phyloP scores from a whole-genome alignment of 2,113 vertebrate species.

The Hystrix brachyura region DNA sequence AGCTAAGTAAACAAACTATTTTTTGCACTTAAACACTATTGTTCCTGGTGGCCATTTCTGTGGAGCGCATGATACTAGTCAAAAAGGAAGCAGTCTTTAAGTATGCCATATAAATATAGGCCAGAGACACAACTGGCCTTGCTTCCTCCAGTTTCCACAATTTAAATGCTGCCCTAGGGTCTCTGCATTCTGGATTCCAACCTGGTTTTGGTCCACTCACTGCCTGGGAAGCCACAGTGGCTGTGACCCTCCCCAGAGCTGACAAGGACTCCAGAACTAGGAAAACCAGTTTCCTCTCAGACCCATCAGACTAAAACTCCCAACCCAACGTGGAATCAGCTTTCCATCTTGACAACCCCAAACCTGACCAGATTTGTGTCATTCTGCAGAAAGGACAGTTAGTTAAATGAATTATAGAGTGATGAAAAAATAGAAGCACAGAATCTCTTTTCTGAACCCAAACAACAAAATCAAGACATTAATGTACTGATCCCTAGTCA shows the following conservation, averaged over 20 bases:
- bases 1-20: neutral
- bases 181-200: neutral
- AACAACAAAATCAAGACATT: neutral
- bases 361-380: neutral
- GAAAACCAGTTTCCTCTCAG: no score
- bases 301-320: accelerated
- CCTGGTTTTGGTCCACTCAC: neutral
- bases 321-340: accelerated
- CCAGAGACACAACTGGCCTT: neutral
- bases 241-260: slow-evolving; percentile 25
- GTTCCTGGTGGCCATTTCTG: neutral
- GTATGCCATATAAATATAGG: accelerated
- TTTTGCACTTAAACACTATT: neutral
- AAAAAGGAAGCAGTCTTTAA: neutral
- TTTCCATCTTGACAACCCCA: neutral
- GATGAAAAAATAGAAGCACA: neutral
- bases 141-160: neutral
- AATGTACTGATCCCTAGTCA: accelerated
- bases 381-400: neutral
- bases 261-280: neutral
- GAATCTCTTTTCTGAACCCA: neutral
- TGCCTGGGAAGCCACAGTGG: neutral
- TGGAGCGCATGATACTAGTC: accelerated
- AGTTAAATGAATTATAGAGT: neutral
- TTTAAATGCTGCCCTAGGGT: neutral